Conservation (phyloP, 2,113 vertebrate species). For the Cacatua alba region DNA sequence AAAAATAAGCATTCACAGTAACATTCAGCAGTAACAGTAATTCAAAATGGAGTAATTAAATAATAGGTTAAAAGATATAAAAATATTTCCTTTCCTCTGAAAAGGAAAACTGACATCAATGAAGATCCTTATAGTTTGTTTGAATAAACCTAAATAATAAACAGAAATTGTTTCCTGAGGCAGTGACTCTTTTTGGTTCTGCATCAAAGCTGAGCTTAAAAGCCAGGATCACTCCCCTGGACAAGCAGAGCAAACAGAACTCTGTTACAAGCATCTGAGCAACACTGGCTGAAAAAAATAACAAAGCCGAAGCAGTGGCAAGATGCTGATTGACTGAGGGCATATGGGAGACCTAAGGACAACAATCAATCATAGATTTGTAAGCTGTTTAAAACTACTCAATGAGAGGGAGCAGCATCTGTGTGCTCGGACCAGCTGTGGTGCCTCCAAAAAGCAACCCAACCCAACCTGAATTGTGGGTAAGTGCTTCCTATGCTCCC, state of each 20-base stretch:
- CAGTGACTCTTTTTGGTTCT: not conserved
- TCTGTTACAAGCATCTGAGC: not conserved
- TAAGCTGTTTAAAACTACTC: not conserved
- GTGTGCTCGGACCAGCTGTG: not conserved
- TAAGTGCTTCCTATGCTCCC: rapidly evolving
- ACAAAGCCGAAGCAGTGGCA: not conserved
- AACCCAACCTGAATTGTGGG: not conserved
- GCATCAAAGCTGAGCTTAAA: not conserved
- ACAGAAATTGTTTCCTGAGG: not conserved
- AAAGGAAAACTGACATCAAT: not conserved
- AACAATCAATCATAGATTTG: slow-evolving; percentile 4
- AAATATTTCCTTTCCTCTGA: not conserved
- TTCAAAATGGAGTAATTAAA: not conserved
- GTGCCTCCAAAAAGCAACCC: not conserved
- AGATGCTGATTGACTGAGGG: slow-evolving; percentile 18
- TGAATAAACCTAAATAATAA: not conserved
- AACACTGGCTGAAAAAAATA: not conserved
- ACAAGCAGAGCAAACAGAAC: rapidly evolving
- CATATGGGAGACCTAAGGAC: slow-evolving; percentile 24
- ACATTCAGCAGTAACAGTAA: not conserved
- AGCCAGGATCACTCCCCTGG: not conserved
- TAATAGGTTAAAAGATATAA: not conserved
- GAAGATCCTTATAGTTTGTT: not conserved
- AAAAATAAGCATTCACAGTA: rapidly evolving
- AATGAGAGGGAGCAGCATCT: not conserved